Base-by-base conservation (phyloP, 2,888 invertebrate genomes). In the Coelinius sp. region DNA sequence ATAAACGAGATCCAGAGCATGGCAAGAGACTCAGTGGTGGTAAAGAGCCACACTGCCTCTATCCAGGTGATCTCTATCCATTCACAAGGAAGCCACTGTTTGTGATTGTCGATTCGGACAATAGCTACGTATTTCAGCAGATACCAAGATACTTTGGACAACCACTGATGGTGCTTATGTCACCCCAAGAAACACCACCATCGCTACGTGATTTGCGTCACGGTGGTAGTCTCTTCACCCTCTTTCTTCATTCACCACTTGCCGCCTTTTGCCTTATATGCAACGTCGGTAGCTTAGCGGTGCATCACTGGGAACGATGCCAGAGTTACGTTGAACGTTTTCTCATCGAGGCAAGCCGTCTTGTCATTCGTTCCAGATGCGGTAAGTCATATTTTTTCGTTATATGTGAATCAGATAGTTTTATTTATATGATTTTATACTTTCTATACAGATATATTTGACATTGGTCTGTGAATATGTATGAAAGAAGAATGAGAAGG, bases 41-140 rank as follows among this genome's bases (percentile, higher is more conserved):
- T 77, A 94, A 93, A 86, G 94, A 94, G 84, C 91, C 91, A 56
- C 93, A 93, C 86, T 94, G 95, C 86, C 90, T 98, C 77, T 96
- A 97, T 88, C 98, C 98, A 31, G 97, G 97, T 74, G 98, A 98
- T 88, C 89, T 98, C 75, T 94, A 95, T 87, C 95, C 97, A 1
- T 98, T 95, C 89, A 96, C 97, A 17, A 91, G 98, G 80, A 93
- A 95, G 83, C 98, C 98, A 35, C 90, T 98, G 75, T 97, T 98
- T 89, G 91, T 98, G 73, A 94, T 98, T 77, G 94, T 98, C 79
- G 98, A 98, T 88, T 97, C 97, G 78, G 96, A 97, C 89, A 98
- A 97, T 89, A 97, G 97, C 84, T 94, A 94, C 88, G 94, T 95
- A 78, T 97, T 96, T 89, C 94, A 96, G 90, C 94, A 95, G 86